These are phyloP conservation scores for Apodemus sylvaticus DNA, from an alignment of 2,113 vertebrate genomes.

Conservation along the genomic window DNA sequence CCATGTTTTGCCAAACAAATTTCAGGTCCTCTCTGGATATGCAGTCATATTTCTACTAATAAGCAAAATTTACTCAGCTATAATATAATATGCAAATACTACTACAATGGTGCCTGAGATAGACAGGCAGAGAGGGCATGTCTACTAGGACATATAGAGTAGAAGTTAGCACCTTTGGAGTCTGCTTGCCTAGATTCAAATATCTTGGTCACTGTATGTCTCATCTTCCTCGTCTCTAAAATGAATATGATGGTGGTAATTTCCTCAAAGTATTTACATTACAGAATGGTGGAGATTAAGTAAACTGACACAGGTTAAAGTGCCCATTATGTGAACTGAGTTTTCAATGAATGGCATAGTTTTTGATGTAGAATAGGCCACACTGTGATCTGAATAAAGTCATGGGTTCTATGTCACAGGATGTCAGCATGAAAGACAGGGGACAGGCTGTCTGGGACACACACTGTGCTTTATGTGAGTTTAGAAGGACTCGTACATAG, in stretches of 20 bases:
- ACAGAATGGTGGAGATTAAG: background rate
- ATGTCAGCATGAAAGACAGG: background rate
- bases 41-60: background rate
- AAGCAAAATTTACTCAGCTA: background rate
- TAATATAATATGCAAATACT: background rate
- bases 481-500: background rate
- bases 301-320: background rate
- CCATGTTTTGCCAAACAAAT: background rate
- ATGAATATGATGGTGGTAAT: background rate
- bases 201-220: background rate
- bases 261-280: background rate
- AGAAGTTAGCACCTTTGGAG: background rate
- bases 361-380: background rate
- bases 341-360: background rate
- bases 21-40: background rate
- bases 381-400: background rate
- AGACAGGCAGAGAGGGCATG: background rate
- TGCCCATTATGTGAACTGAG: background rate
- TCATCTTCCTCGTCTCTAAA: conserved; percentile 37
- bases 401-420: background rate
- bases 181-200: background rate
- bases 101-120: background rate
- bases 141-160: background rate
- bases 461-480: background rate
- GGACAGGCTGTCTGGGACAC: background rate